Base-by-base conservation (phyloP, 2,888 invertebrate species). In the Epicampocera succincta region DNA sequence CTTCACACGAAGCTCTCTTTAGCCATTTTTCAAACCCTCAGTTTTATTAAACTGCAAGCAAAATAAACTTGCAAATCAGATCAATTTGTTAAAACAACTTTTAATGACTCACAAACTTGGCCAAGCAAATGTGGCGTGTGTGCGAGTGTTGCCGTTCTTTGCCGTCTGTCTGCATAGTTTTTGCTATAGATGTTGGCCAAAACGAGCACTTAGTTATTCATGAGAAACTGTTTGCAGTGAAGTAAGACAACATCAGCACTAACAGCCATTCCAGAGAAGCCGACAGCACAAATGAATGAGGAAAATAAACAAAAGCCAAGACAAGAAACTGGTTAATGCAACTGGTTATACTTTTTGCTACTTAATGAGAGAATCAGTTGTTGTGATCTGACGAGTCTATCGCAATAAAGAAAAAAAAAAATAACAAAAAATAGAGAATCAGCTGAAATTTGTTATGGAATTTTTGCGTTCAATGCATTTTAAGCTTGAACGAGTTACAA, bases 271-370 rank as follows among this genome's bases (percentile, higher is more conserved):
- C 19, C 71, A 72, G 71, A 72, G 76, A 61, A 54, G 25, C 33
- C 46, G 25, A 58, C 46, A 56, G 68, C 46, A 78, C 19, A 72
- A 46, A 19, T 29, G 40, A 54, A 61, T 38, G 33, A 69, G 52
- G 54, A 48, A 46, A 69, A 46, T 48, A 69, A 76, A 63, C 69
- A 61, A 76, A 52, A 50, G 25, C n/a, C 9, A 38, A 65, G 40
- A 11, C 13, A 69, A 69, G 54, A 80, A 81, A 82, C 82, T 60
- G 80, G 80, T 81, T 80, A 60, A 21, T 74, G 66, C 78, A 82
- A 82, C 58, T 74, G 78, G 52, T 69, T 54, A 65, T 60, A 11
- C 25, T 6, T 54, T 29, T 50, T 52, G 29, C 9, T 17, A 61
- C 21, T 61, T 52, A 12, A 21, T 12, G 40, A 61, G 46, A 73